Percentiles rank a stretch among this genome's conserved stretches.
Evolutionary conservation across 2,888 invertebrate genomes (phyloP).

Genomic region (Busseola fusca): DNA sequence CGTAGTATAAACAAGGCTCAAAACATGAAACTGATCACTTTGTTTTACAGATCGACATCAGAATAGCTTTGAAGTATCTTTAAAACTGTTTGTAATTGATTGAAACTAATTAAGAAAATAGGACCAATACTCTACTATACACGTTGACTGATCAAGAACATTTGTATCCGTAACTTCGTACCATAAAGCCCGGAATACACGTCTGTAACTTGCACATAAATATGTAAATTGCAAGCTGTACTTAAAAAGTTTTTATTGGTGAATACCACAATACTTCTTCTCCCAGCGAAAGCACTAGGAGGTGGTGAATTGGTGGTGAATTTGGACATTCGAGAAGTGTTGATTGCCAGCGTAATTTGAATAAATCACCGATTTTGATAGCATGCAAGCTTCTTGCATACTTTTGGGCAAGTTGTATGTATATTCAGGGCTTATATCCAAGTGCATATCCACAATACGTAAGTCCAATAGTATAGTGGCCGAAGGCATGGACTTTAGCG

Average conservation of each 20-base stretch:
- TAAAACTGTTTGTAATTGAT: neutral
- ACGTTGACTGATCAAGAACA: neutral
- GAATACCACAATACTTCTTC: neutral
- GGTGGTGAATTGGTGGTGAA: too few relatives aligned
- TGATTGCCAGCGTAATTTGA: too few relatives aligned
- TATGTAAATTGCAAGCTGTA: neutral
- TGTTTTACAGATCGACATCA: neutral
- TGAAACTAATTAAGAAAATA: neutral
- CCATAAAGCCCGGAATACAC: neutral
- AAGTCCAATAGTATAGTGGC: constrained; percentile 29
- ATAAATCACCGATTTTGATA: too few relatives aligned
- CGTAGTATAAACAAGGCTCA: neutral
- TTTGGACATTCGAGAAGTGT: too few relatives aligned
- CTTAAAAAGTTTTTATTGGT: neutral
- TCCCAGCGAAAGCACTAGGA: too few relatives aligned
- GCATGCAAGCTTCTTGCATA: too few relatives aligned
- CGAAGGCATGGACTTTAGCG: constrained; percentile 23
- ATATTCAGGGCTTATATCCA: neutral
- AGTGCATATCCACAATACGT: constrained; percentile 25
- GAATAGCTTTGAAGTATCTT: neutral
- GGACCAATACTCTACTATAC: neutral
- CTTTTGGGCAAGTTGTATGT: too few relatives aligned
- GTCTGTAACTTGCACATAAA: neutral
- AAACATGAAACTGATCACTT: neutral
- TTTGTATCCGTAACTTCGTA: neutral